A percentile compares a stretch with the other conserved stretches of the same genome.
phyloP scores from a whole-genome alignment of 2,797 vertebrate species.

The Sciurus carolinensis region DNA sequence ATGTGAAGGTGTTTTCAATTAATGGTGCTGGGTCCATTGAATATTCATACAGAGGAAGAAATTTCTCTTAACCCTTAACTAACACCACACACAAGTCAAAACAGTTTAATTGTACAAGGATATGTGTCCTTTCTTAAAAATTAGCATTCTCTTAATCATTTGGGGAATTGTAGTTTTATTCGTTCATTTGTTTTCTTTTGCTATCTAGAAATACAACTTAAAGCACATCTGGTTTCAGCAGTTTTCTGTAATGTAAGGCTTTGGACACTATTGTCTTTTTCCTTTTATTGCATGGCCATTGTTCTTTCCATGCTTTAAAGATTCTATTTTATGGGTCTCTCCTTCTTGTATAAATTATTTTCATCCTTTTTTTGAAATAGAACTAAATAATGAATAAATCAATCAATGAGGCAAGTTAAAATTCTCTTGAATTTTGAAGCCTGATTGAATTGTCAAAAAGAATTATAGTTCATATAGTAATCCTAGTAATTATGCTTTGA shows the following conservation, averaged over 20 bases:
- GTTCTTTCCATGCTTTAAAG: conserved; percentile 47
- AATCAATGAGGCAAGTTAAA: conserved; percentile 74
- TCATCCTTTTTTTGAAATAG: conserved; percentile 60
- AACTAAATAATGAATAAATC: conserved; percentile 79
- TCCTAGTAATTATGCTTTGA: conserved; percentile 66
- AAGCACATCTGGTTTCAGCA: conserved; percentile 14
- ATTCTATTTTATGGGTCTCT: conserved; percentile 59
- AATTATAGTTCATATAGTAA: conserved; percentile 72
- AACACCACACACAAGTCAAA: neutral
- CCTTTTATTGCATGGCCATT: conserved; percentile 27
- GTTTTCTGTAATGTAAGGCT: conserved; percentile 58
- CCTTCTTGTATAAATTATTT: conserved; percentile 62
- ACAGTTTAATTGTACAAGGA: conserved; percentile 6
- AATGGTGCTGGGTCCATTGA: neutral
- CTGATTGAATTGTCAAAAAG: conserved; percentile 81
- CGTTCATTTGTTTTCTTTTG: conserved; percentile 2
- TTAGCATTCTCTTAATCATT: neutral
- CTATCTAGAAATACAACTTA: neutral
- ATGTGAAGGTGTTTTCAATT: neutral
- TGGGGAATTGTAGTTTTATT: conserved; percentile 21
- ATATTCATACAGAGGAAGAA: neutral
- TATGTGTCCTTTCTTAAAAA: conserved; percentile 25
- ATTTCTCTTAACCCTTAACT: neutral
- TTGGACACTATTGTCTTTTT: neutral
- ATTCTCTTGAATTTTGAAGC: conserved; percentile 71